Base-by-base conservation (phyloP, 2,797 vertebrate species). In the Acestrorhynchus altus region DNA sequence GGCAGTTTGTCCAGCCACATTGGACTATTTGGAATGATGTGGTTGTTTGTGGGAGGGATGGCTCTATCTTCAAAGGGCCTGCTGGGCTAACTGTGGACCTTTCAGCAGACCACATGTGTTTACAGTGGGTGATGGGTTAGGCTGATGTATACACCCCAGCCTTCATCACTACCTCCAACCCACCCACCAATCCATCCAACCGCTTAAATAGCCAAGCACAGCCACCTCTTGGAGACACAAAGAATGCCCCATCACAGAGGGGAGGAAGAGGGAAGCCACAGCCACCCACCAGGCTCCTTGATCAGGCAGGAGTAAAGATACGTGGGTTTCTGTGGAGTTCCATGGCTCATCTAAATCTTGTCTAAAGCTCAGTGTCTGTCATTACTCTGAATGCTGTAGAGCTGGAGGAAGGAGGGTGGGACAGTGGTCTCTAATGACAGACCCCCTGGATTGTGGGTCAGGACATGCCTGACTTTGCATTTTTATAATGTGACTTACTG, bases 121-220 rank as follows among this genome's bases (percentile, higher is more conserved):
- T 84, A 87, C 77, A 83, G 75, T 84, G 79, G 72, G 68, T 77
- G 77, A 76, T 81, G 76, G 81, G 74, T 52, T 78, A 78, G 72
- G 79, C 57, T 77, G 54, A 74, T 83, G 79, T 86, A 83, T 83
- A 82, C 77, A 82, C 80, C 68, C 71, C 79, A 73, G 72, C 63
- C 66, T 61, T 81, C 84, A 82, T 72, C 52, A 78, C 51, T 80
- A 76, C 78, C 80, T 77, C 81, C 63, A 68, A 76, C 59, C 67
- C 76, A 78, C 68, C 71, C 71, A 67, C 74, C 46, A 22, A 22
- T 78, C 66, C 11, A 49, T 81, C 82, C 74, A 49, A 47, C 26
- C 52, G 86, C 80, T 85, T 85, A 72, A 83, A 86, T 86, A 86
- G 86, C 79, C 61, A 73, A 84, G 79, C 86, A 86, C 80, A 75